A percentile compares a stretch with the other conserved stretches of the same genome.
phyloP scores from a whole-genome alignment of 1,140 invertebrate species.

The Cardiocondyla obscurior region DNA sequence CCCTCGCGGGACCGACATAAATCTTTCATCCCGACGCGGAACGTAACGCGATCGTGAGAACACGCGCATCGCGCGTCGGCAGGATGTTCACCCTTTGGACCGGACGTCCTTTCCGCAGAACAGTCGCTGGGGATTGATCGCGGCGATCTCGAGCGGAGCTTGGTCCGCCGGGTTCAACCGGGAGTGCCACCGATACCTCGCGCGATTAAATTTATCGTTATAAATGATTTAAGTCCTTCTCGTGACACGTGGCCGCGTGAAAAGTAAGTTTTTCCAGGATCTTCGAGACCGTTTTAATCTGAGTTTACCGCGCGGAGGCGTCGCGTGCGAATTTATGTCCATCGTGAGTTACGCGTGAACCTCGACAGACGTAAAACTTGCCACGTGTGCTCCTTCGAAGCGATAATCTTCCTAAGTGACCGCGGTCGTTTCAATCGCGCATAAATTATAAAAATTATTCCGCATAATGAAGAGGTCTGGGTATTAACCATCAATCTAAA shows the following conservation, averaged over 20 bases:
- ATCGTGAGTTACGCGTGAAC: slow-evolving; percentile 2
- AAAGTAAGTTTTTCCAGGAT: not conserved
- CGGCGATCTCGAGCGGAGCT: not conserved
- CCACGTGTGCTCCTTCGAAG: slow-evolving; percentile 13
- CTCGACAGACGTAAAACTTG: not conserved
- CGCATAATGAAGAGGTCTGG: not conserved
- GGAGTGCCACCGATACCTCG: not conserved
- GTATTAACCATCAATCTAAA: slow-evolving; percentile 9
- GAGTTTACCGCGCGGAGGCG: not conserved
- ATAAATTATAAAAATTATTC: slow-evolving; percentile 34
- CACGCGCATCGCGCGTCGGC: slow-evolving; percentile 3
- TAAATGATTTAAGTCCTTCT: not conserved
- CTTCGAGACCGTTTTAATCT: not conserved
- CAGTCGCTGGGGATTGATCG: not conserved
- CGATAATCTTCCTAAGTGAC: slow-evolving; percentile 16
- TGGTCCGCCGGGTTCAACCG: not conserved
- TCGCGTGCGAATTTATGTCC: slow-evolving; percentile 17
- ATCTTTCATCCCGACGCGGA: slow-evolving; percentile 39
- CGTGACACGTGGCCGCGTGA: not conserved
- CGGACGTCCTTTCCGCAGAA: not conserved
- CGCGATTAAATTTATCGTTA: not conserved
- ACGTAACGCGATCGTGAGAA: slow-evolving; percentile 55
- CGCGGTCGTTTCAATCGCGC: not conserved
- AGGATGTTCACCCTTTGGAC: slow-evolving; percentile 3
- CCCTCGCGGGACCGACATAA: slow-evolving; percentile 38